Percentiles rank a stretch among this genome's conserved stretches.
Conservation (phyloP, 2,888 invertebrate genomes). For the Lasioglossum figueresi region DNA sequence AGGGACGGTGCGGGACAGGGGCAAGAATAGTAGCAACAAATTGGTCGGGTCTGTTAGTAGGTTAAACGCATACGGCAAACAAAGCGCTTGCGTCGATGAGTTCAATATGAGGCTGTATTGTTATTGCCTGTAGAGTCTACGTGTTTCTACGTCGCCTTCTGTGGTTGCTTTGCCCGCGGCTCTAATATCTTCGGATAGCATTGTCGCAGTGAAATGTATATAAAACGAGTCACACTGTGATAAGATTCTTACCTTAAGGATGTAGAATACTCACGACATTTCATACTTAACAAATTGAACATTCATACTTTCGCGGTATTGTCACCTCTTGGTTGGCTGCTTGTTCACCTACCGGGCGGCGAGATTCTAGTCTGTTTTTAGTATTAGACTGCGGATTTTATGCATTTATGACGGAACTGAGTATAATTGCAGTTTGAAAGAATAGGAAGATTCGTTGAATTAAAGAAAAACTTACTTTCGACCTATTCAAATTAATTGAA, state of each 20-base stretch:
- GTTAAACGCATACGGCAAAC: slow-evolving; percentile 92
- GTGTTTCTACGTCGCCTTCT: neutral
- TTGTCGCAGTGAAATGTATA: neutral
- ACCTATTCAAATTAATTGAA: neutral
- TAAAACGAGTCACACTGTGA: slow-evolving; percentile 27
- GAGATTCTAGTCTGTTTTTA: slow-evolving; percentile 5
- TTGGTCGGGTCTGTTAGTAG: slow-evolving; percentile 91
- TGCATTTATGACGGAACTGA: neutral
- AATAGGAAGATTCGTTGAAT: neutral
- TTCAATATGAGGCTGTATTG: slow-evolving; percentile 91
- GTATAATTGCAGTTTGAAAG: neutral
- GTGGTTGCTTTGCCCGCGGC: neutral
- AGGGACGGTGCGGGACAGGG: slow-evolving; percentile 88
- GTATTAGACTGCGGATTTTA: neutral
- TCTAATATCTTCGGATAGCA: neutral
- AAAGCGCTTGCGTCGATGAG: slow-evolving; percentile 91
- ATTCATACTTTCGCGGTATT: neutral
- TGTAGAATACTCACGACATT: neutral
- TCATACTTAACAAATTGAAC: slow-evolving; percentile 25
- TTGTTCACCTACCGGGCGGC: neutral
- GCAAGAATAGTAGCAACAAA: slow-evolving; percentile 81
- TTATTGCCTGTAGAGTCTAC: slow-evolving; percentile 85
- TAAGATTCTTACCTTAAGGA: slow-evolving; percentile 32
- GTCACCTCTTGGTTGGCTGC: neutral
- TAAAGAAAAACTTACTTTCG: too few relatives aligned